Conservation (phyloP, 2,888 invertebrate genomes). For the Temnothorax rugatulus region DNA sequence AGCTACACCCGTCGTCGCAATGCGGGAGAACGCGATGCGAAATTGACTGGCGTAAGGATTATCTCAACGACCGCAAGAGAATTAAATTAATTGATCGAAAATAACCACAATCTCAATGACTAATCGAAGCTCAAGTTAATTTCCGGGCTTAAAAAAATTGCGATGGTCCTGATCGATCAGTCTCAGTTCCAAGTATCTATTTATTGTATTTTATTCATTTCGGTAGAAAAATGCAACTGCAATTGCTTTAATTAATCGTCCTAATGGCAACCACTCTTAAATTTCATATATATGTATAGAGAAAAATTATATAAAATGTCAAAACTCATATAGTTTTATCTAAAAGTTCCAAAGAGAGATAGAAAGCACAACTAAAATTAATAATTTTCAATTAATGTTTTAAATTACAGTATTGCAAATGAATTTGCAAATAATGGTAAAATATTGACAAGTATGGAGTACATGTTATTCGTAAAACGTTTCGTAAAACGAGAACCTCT, state of each 20-base stretch:
- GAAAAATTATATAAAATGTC: neutral
- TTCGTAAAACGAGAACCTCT: slow-evolving; percentile 45
- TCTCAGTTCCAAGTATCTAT: neutral
- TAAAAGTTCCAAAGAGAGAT: neutral
- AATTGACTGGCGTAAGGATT: slow-evolving; percentile 6
- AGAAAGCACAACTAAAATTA: neutral
- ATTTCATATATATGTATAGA: neutral
- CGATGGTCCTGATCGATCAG: neutral
- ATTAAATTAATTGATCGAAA: slow-evolving; percentile 2
- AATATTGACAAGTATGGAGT: neutral
- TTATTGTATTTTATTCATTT: neutral
- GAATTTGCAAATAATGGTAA: neutral
- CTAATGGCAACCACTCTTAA: neutral
- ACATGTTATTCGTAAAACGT: neutral
- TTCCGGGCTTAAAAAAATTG: neutral
- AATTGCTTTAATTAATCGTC: neutral
- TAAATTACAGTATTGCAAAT: neutral
- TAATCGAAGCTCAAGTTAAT: neutral
- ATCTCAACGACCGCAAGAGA: neutral
- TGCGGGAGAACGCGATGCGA: slow-evolving; percentile 45
- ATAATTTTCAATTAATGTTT: neutral
- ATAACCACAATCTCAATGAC: neutral
- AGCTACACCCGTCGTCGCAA: slow-evolving; percentile 39
- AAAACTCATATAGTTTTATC: neutral
- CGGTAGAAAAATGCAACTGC: neutral